These are phyloP conservation scores for Podarcis cretensis DNA, from an alignment of 2,113 vertebrate genomes.

Conservation along the genomic window DNA sequence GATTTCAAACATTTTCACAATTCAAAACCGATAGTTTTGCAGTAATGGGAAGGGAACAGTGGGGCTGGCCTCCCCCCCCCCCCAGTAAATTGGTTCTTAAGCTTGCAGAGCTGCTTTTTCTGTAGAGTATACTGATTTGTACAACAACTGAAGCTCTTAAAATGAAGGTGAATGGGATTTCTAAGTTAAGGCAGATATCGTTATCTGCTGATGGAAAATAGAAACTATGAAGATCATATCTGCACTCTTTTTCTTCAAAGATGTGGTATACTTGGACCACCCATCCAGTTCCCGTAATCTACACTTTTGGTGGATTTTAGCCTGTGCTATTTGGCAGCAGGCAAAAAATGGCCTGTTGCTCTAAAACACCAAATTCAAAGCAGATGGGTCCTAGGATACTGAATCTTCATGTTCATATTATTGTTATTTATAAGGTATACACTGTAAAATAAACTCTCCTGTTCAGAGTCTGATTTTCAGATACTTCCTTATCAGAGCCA, in stretches of 20 bases:
- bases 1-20: background rate
- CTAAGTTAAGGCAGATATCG: background rate
- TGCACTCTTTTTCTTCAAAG: too few relatives aligned
- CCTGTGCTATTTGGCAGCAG: background rate
- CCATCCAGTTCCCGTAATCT: background rate
- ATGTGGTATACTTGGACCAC: background rate
- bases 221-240: background rate
- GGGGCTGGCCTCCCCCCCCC: background rate
- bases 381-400: background rate
- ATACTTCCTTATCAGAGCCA: constrained; percentile 82
- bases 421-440: background rate
- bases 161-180: background rate
- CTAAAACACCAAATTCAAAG: background rate
- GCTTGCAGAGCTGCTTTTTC: background rate
- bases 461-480: constrained; percentile 80
- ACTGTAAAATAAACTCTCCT: constrained; percentile 58
- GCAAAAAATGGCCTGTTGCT: background rate
- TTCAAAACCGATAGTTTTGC: background rate
- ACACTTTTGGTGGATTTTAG: background rate
- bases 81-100: background rate
- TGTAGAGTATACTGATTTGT: background rate
- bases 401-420: background rate
- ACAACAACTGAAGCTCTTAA: background rate
- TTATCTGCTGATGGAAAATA: background rate
- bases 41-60: background rate